Base-by-base conservation (phyloP, 2,888 invertebrate genomes). In the Shargacucullia verbasci region DNA sequence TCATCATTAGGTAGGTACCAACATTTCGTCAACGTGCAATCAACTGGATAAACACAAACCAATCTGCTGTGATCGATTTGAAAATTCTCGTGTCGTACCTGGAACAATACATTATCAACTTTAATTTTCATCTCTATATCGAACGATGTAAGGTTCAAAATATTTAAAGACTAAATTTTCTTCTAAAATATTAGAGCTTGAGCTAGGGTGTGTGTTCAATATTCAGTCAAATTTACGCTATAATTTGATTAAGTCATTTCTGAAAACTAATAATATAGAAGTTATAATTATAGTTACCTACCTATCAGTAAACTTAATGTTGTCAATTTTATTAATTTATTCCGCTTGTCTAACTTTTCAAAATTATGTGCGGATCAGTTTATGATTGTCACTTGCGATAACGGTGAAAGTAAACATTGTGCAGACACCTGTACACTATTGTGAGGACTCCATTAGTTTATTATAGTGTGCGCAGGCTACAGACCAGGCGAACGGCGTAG, bases 41-140 rank as follows among this genome's bases (percentile, higher is more conserved):
- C 70, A 72, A 57, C 73, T 65, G 57, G 50, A 69, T 73, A 73
- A 73, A 73, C 65, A 65, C 65, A 64, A 61, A 72, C 58, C 70
- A 69, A 72, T 65, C 61, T 54, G 50, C 50, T 40, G 61, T 65
- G 56, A 70, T 72, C 65, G 60, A 73, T 75, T 75, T 64, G 64
- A 68, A 63, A 68, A 68, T 72, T 53, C 57, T 65, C 58, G 56
- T 71, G 75, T 69, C 67, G 52, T 59, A 39, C 7, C 33, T 37
- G 27, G 25, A 47, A 44, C 29, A 47, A 55, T 0, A 46, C 9
- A 25, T 25, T 0, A 43, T 34, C 15, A 25, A 15, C 12, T 12
- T 54, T 34, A 15, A 61, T 44, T 57, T 47, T 49, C 56, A 49
- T 12, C 59, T 34, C 41, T 64, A 38, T 5, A 1, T 0, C 11